Evolutionary conservation across 1,140 invertebrate species (phyloP).

Genomic region (Popillia japonica): DNA sequence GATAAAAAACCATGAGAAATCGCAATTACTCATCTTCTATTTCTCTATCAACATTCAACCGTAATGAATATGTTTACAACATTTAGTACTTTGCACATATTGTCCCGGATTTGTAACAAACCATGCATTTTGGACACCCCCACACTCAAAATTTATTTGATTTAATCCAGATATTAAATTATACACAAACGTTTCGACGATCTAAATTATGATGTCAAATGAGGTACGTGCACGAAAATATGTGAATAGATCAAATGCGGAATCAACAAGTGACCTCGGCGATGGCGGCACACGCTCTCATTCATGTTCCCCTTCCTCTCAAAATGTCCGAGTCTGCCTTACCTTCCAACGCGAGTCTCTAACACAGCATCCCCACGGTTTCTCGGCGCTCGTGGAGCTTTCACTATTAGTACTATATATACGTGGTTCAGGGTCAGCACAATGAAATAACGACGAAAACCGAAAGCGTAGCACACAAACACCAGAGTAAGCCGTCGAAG

Average conservation of each 20-base stretch:
- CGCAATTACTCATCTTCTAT: no score
- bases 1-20: no score
- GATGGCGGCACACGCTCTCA: constrained; percentile 11
- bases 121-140: no score
- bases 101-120: no score
- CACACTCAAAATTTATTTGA: no score
- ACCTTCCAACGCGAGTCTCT: constrained; percentile 21
- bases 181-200: neutral
- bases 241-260: neutral
- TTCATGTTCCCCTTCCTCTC: constrained; percentile 31
- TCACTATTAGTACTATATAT: neutral
- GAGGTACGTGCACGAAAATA: neutral
- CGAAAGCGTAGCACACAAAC: constrained; percentile 14
- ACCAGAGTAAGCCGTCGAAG: neutral
- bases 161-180: neutral
- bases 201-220: neutral
- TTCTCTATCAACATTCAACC: no score
- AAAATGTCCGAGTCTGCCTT: constrained; percentile 9
- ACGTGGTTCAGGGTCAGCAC: constrained; percentile 13
- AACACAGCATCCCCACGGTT: constrained; percentile 19
- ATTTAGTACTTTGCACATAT: no score
- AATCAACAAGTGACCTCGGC: constrained; percentile 35
- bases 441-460: constrained; percentile 13
- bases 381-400: constrained; percentile 15
- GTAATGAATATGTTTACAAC: no score